phyloP scores from a whole-genome alignment of 2,113 vertebrate genomes.

The Alosa alosa region DNA sequence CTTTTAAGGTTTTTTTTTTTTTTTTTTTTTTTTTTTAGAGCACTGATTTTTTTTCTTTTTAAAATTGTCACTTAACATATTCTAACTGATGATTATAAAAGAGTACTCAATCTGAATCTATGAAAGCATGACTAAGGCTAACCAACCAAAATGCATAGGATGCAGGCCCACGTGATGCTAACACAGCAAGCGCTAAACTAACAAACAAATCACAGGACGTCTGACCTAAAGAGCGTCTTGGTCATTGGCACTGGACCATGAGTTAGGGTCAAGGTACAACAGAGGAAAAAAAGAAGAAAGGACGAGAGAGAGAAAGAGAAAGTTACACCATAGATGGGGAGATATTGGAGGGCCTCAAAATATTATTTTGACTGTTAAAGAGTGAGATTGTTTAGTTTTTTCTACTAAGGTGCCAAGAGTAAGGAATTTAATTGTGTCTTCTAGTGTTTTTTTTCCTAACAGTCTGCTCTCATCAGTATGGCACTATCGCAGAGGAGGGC shows the following conservation, averaged over 20 bases:
- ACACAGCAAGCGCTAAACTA: conserved; percentile 42
- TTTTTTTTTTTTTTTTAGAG: background rate
- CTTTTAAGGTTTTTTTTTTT: background rate
- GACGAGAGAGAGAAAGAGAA: background rate
- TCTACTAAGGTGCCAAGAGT: background rate
- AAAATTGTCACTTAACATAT: background rate
- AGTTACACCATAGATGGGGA: background rate
- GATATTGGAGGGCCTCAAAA: background rate
- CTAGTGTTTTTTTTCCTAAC: background rate
- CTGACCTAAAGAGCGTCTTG: conserved; percentile 49
- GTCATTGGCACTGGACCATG: conserved; percentile 61
- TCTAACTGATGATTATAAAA: background rate
- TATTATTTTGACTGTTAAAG: background rate
- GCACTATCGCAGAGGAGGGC: background rate
- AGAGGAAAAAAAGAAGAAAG: conserved; percentile 20
- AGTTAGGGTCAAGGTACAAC: background rate
- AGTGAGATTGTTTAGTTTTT: background rate
- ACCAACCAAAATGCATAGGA: conserved; percentile 64
- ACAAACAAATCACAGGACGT: conserved; percentile 40
- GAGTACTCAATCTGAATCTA: background rate
- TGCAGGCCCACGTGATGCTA: conserved; percentile 47
- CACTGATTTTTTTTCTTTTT: background rate
- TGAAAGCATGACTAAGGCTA: background rate
- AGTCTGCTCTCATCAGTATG: background rate
- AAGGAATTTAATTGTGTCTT: background rate